Base-by-base conservation (phyloP, 2,888 invertebrate species). In the Cloeon dipterum region DNA sequence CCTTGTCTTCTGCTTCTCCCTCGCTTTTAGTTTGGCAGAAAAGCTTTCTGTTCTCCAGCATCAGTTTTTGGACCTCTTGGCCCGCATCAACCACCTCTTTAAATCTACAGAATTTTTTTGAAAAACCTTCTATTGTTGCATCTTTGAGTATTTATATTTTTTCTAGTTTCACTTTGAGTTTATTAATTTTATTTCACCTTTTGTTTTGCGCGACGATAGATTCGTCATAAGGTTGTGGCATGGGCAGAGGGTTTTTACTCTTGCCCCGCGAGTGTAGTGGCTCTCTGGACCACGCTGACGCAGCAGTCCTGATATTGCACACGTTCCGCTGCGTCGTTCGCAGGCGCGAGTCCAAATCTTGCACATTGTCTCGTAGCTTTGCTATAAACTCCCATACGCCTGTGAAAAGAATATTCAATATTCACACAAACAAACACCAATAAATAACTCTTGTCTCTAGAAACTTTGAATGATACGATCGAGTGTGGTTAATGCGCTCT, bases 271-370 rank as follows among this genome's bases (percentile, higher is more conserved):
- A 68, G 50, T 77, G 79, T 5, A 91, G 56, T 1, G 88, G 81
- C 11, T 61, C 49, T 42, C 68, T 65, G 2, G 74, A 74, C 86
- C 88, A 89, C 0, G 60, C 57, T 2, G 65, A 62, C 19, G 79
- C 69, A 35, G 63, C 62, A 1, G 54, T 50, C 2, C 66, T 52
- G 0, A 77, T 65, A 2, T 56, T 54, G 17, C 59, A 58, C 23
- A 79, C 57, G 49, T 81, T 78, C 4, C 58, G 58, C 49, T 81
- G 77, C 0, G 76, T 72, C 32, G 63, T 62, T 5, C 67, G 55
- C 4, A 79, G 66, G 16, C 81, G 63, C 37, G 65, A 63, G 50
- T 82, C 74, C 5, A 89, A 56, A 41, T 75, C 68, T 49, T 74
- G 68, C 2, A 83, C 70, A 20, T 67, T 65, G 5, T 64, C 53